These are phyloP conservation scores for Lanius ludovicianus DNA, from an alignment of 2,113 vertebrate species.

Conservation along the genomic window DNA sequence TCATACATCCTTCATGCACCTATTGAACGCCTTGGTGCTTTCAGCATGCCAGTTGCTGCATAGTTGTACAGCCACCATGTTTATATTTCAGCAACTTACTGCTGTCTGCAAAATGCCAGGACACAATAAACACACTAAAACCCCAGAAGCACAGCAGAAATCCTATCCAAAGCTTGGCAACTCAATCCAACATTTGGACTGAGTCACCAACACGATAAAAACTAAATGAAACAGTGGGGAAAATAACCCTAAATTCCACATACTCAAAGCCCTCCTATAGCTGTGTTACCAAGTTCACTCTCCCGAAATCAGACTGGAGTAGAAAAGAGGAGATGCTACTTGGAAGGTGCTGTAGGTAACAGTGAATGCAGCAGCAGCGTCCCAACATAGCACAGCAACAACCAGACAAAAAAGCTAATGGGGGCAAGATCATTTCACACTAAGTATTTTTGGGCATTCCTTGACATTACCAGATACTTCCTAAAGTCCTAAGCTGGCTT, in stretches of 20 bases:
- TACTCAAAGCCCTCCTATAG: not conserved
- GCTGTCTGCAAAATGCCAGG: not conserved
- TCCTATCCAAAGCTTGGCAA: not conserved
- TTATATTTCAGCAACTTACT: not conserved
- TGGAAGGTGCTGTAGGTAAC: not conserved
- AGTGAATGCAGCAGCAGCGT: not conserved
- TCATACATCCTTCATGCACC: not conserved
- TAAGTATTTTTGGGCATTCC: not conserved
- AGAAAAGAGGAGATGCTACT: not conserved
- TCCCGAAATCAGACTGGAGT: not conserved
- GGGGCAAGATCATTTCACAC: not conserved
- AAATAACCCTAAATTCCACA: not conserved
- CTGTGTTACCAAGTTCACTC: not conserved
- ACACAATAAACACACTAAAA: not conserved
- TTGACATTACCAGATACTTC: not conserved
- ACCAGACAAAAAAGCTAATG: not conserved
- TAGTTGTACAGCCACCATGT: not conserved
- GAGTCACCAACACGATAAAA: not conserved
- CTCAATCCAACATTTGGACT: not conserved
- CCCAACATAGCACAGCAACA: not conserved
- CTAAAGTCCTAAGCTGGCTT: not conserved
- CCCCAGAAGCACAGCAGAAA: not conserved
- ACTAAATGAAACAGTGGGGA: not conserved
- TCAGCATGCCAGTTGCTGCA: not conserved
- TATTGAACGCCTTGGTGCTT: not conserved